Conservation (phyloP, 2,113 vertebrate species). For the Actenoides hombroni region DNA sequence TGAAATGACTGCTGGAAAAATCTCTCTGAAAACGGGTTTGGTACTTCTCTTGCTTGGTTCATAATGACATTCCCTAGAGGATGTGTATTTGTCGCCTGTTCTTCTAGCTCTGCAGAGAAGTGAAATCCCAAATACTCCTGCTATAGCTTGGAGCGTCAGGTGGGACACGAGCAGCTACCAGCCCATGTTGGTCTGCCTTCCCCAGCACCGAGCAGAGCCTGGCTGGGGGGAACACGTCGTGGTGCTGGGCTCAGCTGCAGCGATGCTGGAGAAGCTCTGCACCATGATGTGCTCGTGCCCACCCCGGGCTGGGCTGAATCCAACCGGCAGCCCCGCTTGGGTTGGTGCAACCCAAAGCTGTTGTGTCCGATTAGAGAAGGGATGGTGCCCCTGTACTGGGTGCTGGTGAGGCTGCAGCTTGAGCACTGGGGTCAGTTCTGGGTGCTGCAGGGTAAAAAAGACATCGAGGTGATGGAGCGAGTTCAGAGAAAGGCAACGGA, state of each 20-base stretch:
- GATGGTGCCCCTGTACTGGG: too few species aligned
- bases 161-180: background rate
- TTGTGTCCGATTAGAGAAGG: background rate
- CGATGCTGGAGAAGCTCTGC: background rate
- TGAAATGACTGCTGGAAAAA: background rate
- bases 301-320: background rate
- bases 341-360: background rate
- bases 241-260: background rate
- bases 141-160: background rate
- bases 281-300: fast-evolving
- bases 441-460: too few species aligned
- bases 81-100: background rate
- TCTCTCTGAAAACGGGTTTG: background rate
- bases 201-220: background rate
- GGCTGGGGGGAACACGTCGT: background rate
- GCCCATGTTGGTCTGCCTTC: fast-evolving
- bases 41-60: background rate
- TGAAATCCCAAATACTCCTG: fast-evolving
- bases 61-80: background rate
- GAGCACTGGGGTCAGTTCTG: too few species aligned
- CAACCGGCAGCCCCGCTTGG: background rate
- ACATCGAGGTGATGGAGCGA: too few species aligned
- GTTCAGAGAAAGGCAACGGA: too few species aligned
- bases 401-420: too few species aligned
- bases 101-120: background rate